Base-by-base conservation (phyloP, 2,113 vertebrate species). In the Callorhinus ursinus region DNA sequence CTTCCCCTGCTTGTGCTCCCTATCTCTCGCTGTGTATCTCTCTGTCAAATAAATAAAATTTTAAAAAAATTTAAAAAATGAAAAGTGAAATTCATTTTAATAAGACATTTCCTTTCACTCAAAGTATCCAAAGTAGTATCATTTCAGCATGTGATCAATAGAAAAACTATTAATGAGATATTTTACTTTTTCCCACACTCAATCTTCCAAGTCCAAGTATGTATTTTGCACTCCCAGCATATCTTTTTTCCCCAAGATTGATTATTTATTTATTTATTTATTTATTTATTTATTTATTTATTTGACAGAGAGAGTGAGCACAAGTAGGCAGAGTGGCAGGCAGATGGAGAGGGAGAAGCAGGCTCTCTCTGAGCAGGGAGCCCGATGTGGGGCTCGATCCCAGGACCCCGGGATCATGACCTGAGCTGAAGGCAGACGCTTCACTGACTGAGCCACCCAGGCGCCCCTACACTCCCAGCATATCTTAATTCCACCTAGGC, bases 71-170 rank as follows among this genome's bases (percentile, higher is more conserved):
- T 46, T 7, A 46, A 46, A 7, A 46, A 46, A 46, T 33, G 26
- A 76, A 61, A 79, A 21, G 36, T 90, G 36, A 93, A 96, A 79
- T 74, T 51, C 83, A 95, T 89, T 94, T 93, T 92, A 92, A 72
- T 76, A 87, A 82, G 55, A 79, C n/a, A 74, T 89, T 93, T 97
- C 76, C 46, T 86, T 93, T 95, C 33, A 81, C 49, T 92, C 57
- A 80, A 26, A 46, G 24, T 81, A 76, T 77, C 59, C 46, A 55
- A 97, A 97, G 65, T 79, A 91, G 69, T 63, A 86, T 84, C 55
- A 79, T 93, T 86, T 96, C 51, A 87, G 80, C 49, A 55, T 67
- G 33, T 65, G 74, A 85, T 59, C 71, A 77, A 59, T 46, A 67
- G 85, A 91, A 95, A 96, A 95, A 61, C 42, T 92, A 39, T 39